Conservation (phyloP, 2,888 invertebrate genomes). For the Chrysina gloriosa region DNA sequence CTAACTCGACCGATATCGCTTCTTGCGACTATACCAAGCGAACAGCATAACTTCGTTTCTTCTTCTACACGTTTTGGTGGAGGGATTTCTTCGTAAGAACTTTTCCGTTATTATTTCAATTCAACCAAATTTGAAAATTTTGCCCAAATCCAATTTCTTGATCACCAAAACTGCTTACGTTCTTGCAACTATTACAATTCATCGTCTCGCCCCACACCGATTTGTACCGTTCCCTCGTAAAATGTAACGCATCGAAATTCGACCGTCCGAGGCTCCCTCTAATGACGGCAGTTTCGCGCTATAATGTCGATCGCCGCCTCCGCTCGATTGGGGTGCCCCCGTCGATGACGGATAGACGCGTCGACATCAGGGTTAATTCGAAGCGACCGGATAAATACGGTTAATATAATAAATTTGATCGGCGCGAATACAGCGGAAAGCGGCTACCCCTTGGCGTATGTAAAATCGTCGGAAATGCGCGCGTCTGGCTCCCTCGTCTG, state of each 20-base stretch:
- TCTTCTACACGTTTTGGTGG: no score
- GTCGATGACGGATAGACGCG: constrained; percentile 35
- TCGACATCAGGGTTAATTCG: constrained; percentile 35
- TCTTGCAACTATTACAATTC: no score
- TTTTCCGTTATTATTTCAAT: no score
- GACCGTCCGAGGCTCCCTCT: background rate
- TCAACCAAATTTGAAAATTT: no score
- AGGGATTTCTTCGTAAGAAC: no score
- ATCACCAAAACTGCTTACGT: no score
- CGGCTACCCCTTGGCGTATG: no score
- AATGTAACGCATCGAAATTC: constrained; percentile 20
- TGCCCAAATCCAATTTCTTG: no score
- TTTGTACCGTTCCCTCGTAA: no score
- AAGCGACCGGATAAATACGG: constrained; percentile 29
- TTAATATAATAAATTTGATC: constrained; percentile 27
- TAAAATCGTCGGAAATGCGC: background rate
- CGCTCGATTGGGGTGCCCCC: no score
- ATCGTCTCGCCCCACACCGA: no score
- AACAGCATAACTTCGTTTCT: background rate
- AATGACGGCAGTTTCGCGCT: background rate
- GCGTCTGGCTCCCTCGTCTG: background rate
- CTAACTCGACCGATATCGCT: constrained; percentile 44
- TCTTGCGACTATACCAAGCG: constrained; percentile 36
- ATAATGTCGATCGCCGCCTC: background rate
- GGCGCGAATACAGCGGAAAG: background rate